These are phyloP conservation scores for Andrena dorsata DNA, from an alignment of 2,888 invertebrate genomes.

Conservation along the genomic window DNA sequence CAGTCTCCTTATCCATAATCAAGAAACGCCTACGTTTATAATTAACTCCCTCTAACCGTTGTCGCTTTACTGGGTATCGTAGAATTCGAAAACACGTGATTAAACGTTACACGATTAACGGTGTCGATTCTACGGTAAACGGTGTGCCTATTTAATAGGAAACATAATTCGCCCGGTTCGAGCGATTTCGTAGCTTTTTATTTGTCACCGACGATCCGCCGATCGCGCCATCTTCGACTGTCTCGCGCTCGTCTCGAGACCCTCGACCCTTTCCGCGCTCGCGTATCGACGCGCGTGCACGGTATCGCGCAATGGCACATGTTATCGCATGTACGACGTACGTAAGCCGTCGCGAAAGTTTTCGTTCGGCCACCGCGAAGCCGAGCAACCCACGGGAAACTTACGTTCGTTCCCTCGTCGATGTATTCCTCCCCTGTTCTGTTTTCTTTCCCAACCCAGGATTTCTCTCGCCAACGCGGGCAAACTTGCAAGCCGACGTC, in stretches of 20 bases:
- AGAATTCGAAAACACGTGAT: conserved; percentile 51
- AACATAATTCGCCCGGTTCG: conserved; percentile 62
- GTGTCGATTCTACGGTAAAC: conserved; percentile 43
- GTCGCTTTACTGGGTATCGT: conserved; percentile 20
- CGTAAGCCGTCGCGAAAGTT: conserved; percentile 17
- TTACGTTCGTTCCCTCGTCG: not conserved
- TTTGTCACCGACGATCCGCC: conserved; percentile 65
- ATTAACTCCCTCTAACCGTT: conserved; percentile 1
- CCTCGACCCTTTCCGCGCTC: conserved; percentile 14
- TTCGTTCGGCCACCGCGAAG: not conserved
- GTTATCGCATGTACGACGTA: conserved; percentile 1
- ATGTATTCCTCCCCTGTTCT: not conserved
- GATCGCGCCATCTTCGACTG: conserved; percentile 2
- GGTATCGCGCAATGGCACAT: not conserved
- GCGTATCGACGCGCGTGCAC: conserved; percentile 21
- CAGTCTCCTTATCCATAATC: not conserved
- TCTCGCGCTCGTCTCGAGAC: conserved; percentile 17
- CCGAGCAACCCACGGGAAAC: conserved; percentile 11
- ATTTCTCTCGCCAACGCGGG: not conserved
- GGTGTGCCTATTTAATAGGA: conserved; percentile 76
- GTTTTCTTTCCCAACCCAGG: not conserved
- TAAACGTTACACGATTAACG: conserved; percentile 60
- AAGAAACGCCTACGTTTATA: conserved; percentile 31
- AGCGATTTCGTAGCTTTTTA: conserved; percentile 14
- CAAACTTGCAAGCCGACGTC: conserved; percentile 11